Conservation (phyloP, 1,140 invertebrate species). For the Apis florea region DNA sequence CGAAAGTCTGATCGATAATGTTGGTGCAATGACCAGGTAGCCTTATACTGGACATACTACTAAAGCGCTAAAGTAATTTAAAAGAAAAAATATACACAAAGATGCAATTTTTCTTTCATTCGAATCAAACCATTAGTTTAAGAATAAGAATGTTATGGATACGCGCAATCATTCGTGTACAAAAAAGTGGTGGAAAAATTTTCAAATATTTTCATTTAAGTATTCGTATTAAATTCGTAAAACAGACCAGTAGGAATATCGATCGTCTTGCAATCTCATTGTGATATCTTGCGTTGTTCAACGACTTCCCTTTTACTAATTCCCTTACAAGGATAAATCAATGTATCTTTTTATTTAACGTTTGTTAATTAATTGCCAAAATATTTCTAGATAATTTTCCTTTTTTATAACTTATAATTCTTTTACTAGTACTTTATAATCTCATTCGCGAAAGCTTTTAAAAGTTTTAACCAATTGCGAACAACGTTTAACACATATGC, state of each 20-base stretch:
- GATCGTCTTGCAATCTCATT: constrained; percentile 60
- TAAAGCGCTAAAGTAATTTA: neutral
- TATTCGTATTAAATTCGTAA: constrained; percentile 14
- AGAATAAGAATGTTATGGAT: no score
- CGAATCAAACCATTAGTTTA: neutral
- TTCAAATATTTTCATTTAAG: no score
- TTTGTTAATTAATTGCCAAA: neutral
- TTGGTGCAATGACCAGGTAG: constrained; percentile 41
- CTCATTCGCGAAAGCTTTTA: constrained; percentile 39
- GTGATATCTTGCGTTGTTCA: constrained; percentile 50
- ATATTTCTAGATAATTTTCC: constrained; percentile 24
- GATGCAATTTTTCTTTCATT: neutral
- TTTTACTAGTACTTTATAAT: constrained; percentile 28
- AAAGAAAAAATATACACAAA: neutral
- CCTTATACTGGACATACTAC: neutral
- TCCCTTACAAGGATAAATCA: neutral
- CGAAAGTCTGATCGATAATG: constrained; percentile 33
- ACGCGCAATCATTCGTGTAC: neutral
- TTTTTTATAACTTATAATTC: constrained; percentile 25
- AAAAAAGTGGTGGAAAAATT: neutral
- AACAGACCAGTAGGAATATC: constrained; percentile 41
- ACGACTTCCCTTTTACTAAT: constrained; percentile 1
- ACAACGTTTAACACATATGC: neutral
- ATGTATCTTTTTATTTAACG: neutral
- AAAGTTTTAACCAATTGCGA: neutral